Percentiles rank a stretch among this genome's conserved stretches.
Conservation (phyloP, 2,113 vertebrate species). For the Ochotona princeps region DNA sequence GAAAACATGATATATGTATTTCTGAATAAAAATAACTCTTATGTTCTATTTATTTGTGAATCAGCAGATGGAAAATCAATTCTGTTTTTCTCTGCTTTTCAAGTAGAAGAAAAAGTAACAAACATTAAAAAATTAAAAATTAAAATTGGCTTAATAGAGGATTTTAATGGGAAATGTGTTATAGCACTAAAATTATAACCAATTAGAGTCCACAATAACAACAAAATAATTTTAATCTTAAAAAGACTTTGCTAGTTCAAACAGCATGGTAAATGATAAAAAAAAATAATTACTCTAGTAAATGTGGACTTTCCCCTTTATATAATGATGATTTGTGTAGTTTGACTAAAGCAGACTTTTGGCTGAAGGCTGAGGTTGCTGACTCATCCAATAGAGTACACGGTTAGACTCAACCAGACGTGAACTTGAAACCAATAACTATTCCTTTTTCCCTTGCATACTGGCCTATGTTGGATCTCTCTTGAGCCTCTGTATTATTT, state of each 20-base stretch:
- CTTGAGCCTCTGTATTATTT: background rate
- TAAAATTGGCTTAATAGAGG: background rate
- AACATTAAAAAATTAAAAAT: background rate
- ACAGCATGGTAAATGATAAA: background rate
- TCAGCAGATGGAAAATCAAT: too few relatives aligned
- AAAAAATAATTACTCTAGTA: background rate
- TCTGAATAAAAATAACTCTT: background rate
- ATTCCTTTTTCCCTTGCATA: background rate
- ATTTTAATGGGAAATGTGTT: background rate
- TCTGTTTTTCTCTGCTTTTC: too few relatives aligned
- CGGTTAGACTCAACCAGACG: background rate
- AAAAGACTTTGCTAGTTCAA: constrained; percentile 5
- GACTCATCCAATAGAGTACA: background rate
- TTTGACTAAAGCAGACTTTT: background rate
- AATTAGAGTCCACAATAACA: background rate
- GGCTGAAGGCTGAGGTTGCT: background rate
- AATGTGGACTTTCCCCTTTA: background rate
- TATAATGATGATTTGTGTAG: background rate
- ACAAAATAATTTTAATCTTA: constrained; percentile 15
- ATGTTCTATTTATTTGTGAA: background rate
- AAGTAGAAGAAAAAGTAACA: background rate
- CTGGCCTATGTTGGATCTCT: background rate
- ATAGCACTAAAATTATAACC: background rate
- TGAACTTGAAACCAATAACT: background rate
- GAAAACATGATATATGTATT: background rate